These are phyloP conservation scores for Epiperipatus broadwayi DNA, from an alignment of 2,888 invertebrate species.

Conservation along the genomic window DNA sequence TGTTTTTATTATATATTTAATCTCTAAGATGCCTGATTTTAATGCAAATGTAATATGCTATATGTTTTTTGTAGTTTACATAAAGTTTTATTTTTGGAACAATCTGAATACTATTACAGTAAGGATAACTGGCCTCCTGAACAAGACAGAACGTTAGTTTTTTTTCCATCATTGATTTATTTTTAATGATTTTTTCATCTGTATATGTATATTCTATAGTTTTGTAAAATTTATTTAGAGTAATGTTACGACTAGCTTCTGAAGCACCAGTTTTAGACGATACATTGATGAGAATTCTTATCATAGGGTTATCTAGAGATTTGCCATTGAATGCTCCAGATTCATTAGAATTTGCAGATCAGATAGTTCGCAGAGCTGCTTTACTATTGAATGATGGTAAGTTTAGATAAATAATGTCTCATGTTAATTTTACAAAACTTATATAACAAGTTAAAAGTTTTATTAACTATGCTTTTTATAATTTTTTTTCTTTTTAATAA, in stretches of 20 bases:
- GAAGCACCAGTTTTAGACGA: constrained; percentile 72
- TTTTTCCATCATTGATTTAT: not conserved
- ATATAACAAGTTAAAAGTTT: no score
- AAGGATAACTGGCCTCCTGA: constrained; percentile 65
- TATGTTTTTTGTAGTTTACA: constrained; percentile 29
- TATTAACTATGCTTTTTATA: no score
- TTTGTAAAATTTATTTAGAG: constrained; percentile 25
- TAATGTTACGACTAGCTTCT: constrained; percentile 55
- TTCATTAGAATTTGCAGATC: constrained; percentile 64
- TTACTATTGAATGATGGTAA: constrained; percentile 46
- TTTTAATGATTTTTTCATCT: constrained; percentile 5
- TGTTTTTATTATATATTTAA: no score
- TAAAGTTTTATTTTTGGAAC: constrained; percentile 27
- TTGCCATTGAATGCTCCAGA: constrained; percentile 54
- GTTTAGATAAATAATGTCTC: no score
- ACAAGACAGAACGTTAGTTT: constrained; percentile 43
- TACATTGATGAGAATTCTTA: constrained; percentile 55
- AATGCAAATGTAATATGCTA: no score
- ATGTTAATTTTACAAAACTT: constrained; percentile 9
- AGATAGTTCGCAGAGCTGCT: constrained; percentile 63
- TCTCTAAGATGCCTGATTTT: no score
- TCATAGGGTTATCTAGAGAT: constrained; percentile 53
- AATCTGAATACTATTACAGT: constrained; percentile 57
- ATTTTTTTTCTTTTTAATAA: no score
- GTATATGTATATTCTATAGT: not conserved